A percentile compares a stretch with the other conserved stretches of the same genome.
Conservation (phyloP, 1,140 invertebrate genomes). For the Cotesia glomerata region DNA sequence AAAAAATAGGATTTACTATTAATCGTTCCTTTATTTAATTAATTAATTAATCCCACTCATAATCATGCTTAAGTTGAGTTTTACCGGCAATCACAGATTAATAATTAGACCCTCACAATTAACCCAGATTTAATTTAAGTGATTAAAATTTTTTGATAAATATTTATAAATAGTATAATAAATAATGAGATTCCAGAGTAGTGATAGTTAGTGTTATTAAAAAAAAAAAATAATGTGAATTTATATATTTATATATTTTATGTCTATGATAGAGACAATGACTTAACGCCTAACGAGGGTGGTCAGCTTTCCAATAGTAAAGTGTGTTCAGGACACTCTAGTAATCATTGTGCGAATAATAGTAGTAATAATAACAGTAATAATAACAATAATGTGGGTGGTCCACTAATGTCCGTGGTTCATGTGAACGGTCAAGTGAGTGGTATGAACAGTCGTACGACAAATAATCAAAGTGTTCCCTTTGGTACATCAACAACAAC, state of each 20-base stretch:
- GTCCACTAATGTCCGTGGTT: constrained; percentile 57
- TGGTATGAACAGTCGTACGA: constrained; percentile 27
- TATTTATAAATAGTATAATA: too few relatives aligned
- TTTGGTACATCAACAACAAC: constrained; percentile 36
- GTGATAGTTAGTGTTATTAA: too few relatives aligned
- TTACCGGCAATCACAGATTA: too few relatives aligned
- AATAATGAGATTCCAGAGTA: too few relatives aligned
- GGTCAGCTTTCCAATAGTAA: constrained; percentile 63
- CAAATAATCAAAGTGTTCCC: constrained; percentile 40
- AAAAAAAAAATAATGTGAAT: background rate
- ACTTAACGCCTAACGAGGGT: constrained; percentile 65
- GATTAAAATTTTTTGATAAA: too few relatives aligned
- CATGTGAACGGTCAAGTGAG: constrained; percentile 60
- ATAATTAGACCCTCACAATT: too few relatives aligned
- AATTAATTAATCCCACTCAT: constrained; percentile 25
- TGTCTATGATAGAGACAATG: constrained; percentile 58
- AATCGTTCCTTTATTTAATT: constrained; percentile 22
- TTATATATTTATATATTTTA: constrained; percentile 40
- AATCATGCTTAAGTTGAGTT: background rate
- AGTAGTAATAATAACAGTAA: constrained; percentile 58
- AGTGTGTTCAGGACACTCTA: constrained; percentile 63
- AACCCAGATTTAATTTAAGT: too few relatives aligned
- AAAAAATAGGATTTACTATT: too few relatives aligned
- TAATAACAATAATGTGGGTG: constrained; percentile 62
- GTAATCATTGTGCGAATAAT: constrained; percentile 60